Conservation (phyloP, 2,888 invertebrate genomes). For the Drosophila lacicola region DNA sequence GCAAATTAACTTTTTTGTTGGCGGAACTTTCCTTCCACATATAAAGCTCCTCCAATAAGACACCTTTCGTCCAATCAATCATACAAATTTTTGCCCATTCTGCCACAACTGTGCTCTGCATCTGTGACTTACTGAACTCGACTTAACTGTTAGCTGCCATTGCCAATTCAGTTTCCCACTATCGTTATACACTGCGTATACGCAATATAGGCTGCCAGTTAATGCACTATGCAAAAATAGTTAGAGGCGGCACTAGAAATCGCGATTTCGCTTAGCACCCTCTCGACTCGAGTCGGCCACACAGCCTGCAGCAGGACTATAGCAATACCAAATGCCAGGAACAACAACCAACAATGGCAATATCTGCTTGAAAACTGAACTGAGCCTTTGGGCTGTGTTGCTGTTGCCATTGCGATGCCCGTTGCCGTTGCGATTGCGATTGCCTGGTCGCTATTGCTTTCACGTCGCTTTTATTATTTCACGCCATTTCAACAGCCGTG, state of each 20-base stretch:
- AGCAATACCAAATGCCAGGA: slow-evolving; percentile 42
- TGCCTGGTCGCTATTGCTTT: slow-evolving; percentile 70
- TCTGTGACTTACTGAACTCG: not conserved
- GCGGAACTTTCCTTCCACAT: too few relatives aligned
- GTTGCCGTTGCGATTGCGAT: slow-evolving; percentile 49
- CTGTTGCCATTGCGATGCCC: slow-evolving; percentile 16
- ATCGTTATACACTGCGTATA: slow-evolving; percentile 45
- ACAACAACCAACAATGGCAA: slow-evolving; percentile 27
- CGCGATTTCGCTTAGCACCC: slow-evolving; percentile 47
- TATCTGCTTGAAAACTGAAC: slow-evolving; percentile 46
- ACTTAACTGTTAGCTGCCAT: not conserved
- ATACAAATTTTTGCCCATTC: not conserved
- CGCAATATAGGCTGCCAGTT: slow-evolving; percentile 54
- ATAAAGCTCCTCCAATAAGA: not conserved
- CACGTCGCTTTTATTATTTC: slow-evolving; percentile 79
- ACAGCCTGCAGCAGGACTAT: slow-evolving; percentile 57
- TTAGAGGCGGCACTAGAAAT: slow-evolving; percentile 52
- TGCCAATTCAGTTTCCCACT: slow-evolving; percentile 3
- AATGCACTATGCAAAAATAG: slow-evolving; percentile 56
- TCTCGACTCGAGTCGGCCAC: slow-evolving; percentile 11
- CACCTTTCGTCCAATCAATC: not conserved
- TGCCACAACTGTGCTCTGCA: not conserved
- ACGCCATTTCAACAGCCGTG: slow-evolving; percentile 80
- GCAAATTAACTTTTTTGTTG: too few relatives aligned
- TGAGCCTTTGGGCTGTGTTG: slow-evolving; percentile 43